Evolutionary conservation across 2,113 vertebrate species (phyloP).

Genomic region (Macheiramphus alcinus): DNA sequence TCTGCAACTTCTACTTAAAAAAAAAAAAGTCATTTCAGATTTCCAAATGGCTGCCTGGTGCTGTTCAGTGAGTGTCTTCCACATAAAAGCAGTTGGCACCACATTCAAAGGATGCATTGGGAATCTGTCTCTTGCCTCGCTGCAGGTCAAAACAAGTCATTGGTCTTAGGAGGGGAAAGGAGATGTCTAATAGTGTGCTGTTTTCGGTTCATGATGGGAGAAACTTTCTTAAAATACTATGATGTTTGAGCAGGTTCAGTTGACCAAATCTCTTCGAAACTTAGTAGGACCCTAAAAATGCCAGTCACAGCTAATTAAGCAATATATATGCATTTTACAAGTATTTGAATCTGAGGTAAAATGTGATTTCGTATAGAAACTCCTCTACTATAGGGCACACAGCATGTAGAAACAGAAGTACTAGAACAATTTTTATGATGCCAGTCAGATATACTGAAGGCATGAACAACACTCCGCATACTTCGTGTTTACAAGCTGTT

Average conservation of each 20-base stretch:
- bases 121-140: neutral
- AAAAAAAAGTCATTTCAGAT: neutral
- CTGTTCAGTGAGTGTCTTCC: neutral
- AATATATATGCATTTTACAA: neutral
- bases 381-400: neutral
- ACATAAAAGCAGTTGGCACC: neutral
- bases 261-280: neutral
- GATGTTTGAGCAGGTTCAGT: neutral
- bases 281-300: neutral
- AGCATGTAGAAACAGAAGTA: neutral
- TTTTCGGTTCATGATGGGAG: neutral
- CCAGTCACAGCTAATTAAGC: neutral
- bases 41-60: neutral
- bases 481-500: neutral
- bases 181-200: neutral
- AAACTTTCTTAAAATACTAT: neutral
- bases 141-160: neutral
- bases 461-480: neutral
- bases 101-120: neutral
- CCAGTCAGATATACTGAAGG: neutral
- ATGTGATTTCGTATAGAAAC: neutral
- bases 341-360: neutral
- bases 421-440: neutral
- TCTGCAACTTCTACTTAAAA: neutral
- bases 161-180: neutral